Evolutionary conservation across 2,797 vertebrate genomes (phyloP), one percentile per base, ranked within the genome.

Genomic region (Halcyon badia): DNA sequence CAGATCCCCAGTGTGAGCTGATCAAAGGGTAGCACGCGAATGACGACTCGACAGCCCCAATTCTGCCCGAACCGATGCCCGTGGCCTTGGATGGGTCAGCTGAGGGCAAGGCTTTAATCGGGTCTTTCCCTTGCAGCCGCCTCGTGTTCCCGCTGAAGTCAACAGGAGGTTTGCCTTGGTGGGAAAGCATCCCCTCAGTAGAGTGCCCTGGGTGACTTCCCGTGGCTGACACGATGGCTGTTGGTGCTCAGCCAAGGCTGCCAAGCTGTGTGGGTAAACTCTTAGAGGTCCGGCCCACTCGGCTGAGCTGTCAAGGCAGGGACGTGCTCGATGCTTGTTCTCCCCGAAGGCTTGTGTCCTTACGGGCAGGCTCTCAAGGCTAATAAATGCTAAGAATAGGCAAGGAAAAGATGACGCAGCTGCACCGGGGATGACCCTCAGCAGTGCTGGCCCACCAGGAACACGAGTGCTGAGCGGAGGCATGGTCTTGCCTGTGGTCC

Each of bases 71-170:
- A 54, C 10, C 0, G 1, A 18, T 82, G 48, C 48, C 66, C 1
- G 0, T 82, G 60, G 73, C 66, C 56, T 90, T 70, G 52, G 17
- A 30, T 70, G 73, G 83, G 83, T 92, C 83, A 89, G 4, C 54
- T 64, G 62, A 97, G 87, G 95, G 83, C 85, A 95, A 42, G 26
- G 37, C 31, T 95, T 89, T 68, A 51, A 39, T 78, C 42, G 52
- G 26, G 19, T 95, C 41, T 75, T 33, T 75, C n/a, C 8, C 52
- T 92, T 22, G 6, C 56, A 89, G 71, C 65, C 8, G 8, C 72
- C 64, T 72, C 72, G 73, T 71, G 49, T n/a, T 86, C 76, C 61
- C 0, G 0, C 51, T 85, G 92, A 83, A 91, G 57, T 54, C 82
- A 25, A 78, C 1, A 14, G 79, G 89, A 94, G 76, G 30, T 57